Evolutionary conservation across 2,888 invertebrate genomes (phyloP), one percentile per base, ranked within the genome.

Genomic region (Hylaea fasciaria): DNA sequence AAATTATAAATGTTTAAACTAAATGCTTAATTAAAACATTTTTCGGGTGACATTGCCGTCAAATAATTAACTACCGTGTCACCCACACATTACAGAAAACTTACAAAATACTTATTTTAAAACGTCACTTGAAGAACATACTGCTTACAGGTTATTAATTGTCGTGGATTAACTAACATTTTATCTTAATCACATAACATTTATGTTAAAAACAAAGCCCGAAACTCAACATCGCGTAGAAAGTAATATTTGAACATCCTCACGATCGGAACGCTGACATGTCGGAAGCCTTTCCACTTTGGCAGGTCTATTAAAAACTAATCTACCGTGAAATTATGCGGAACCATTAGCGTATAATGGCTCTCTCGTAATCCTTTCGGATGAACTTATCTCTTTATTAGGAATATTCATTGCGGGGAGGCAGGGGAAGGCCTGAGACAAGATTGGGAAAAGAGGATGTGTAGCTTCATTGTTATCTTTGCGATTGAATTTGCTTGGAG

Each of bases 291-390:
- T 35, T 47, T 32, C 40, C 54, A 37, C 52, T 57, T 63, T 48
- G 39, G 17, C 51, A 44, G 67, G 56, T 59, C 64, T 65, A 59
- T 69, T 67, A 66, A 66, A 66, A 69, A 66, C 61, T 65, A 68
- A 69, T 69, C 62, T 64, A 60, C 60, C 67, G 62, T 60, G 60
- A 68, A 69, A 70, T 70, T 65, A 68, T 70, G 65, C 68, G 68
- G 63, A 66, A 66, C 66, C 66, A 65, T 68, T 66, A 68, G 57
- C 64, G 53, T 64, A 65, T 65, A 62, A 66, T 65, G 60, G 57
- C 54, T 55, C 55, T 57, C 65, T 51, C 44, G 50, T 58, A 46
- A 62, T 63, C 64, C 58, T 48, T 62, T 48, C 47, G 47, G 37
- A 47, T 37, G 35, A 40, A 57, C 50, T 56, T 29, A 47, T 56